phyloP scores from a whole-genome alignment of 2,888 invertebrate species.

The Zeuzera pyrina region DNA sequence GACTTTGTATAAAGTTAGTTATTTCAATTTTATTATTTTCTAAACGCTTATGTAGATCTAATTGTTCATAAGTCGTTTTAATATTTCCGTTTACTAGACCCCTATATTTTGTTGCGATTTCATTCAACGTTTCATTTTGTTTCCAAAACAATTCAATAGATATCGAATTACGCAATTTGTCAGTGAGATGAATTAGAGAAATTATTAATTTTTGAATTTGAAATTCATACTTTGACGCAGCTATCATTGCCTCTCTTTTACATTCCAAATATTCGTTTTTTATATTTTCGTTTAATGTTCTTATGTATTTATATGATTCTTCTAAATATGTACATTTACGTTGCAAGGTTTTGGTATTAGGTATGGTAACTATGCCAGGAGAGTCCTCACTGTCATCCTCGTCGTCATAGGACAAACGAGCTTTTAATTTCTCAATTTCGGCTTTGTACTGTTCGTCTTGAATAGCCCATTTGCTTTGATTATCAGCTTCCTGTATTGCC shows the following conservation, averaged over 20 bases:
- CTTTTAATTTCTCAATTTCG: slow-evolving; percentile 51
- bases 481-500: slow-evolving; percentile 51
- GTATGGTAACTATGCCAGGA: slow-evolving; percentile 40
- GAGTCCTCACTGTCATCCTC: slow-evolving; percentile 51
- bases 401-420: slow-evolving; percentile 33
- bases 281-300: slow-evolving; percentile 66
- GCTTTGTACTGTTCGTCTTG: slow-evolving; percentile 60
- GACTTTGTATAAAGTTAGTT: slow-evolving; percentile 50
- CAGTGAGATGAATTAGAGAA: slow-evolving; percentile 44
- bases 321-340: slow-evolving; percentile 59
- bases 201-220: slow-evolving; percentile 55
- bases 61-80: slow-evolving; percentile 23
- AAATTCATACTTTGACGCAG: slow-evolving; percentile 47
- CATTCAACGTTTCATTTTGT: slow-evolving; percentile 64
- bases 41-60: slow-evolving; percentile 24
- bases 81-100: slow-evolving; percentile 37
- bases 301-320: slow-evolving; percentile 51
- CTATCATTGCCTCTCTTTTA: slow-evolving; percentile 56
- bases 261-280: slow-evolving; percentile 61
- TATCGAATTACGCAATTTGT: slow-evolving; percentile 61
- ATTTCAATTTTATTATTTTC: slow-evolving; percentile 41
- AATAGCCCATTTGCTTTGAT: slow-evolving; percentile 51
- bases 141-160: slow-evolving; percentile 63
- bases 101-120: slow-evolving; percentile 66
- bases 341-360: slow-evolving; percentile 31